Conservation (phyloP, 2,888 invertebrate species). For the Kryphioiulus occultus region DNA sequence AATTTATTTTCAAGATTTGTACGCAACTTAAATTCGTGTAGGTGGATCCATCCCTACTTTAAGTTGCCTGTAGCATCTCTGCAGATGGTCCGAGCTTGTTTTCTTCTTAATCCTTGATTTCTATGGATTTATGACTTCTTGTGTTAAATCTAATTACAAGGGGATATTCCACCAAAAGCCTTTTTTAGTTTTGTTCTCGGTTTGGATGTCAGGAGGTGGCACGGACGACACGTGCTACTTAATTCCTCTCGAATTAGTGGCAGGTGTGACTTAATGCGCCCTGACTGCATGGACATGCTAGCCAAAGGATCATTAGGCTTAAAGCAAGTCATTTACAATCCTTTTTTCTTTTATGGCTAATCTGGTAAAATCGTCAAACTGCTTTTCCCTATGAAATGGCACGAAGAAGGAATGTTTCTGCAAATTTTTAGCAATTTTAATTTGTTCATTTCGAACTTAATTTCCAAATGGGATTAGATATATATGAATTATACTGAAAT, state of each 20-base stretch:
- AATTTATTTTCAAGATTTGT: too few species aligned
- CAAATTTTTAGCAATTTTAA: neutral
- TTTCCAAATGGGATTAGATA: too few species aligned
- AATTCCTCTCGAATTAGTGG: conserved; percentile 41
- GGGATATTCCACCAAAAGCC: conserved; percentile 10
- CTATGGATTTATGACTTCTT: conserved; percentile 33
- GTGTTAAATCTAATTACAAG: neutral
- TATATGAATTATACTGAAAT: too few species aligned
- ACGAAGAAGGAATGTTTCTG: neutral
- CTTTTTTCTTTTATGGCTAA: conserved; percentile 28
- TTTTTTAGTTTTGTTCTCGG: neutral
- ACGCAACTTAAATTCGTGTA: too few species aligned
- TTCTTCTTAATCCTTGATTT: neutral
- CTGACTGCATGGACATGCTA: conserved; percentile 30
- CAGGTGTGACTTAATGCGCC: conserved; percentile 28
- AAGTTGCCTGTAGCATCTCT: too few species aligned
- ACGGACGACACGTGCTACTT: conserved; percentile 8
- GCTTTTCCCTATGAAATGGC: neutral
- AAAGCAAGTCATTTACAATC: conserved; percentile 42
- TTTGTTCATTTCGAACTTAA: neutral
- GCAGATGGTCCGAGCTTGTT: neutral
- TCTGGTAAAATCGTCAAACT: neutral
- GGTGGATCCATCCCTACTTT: too few species aligned
- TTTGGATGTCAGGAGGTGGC: neutral
- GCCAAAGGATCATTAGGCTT: conserved; percentile 30